Conservation (phyloP, 92 coral and sea anemone genomes). For the Phenganax marumi region DNA sequence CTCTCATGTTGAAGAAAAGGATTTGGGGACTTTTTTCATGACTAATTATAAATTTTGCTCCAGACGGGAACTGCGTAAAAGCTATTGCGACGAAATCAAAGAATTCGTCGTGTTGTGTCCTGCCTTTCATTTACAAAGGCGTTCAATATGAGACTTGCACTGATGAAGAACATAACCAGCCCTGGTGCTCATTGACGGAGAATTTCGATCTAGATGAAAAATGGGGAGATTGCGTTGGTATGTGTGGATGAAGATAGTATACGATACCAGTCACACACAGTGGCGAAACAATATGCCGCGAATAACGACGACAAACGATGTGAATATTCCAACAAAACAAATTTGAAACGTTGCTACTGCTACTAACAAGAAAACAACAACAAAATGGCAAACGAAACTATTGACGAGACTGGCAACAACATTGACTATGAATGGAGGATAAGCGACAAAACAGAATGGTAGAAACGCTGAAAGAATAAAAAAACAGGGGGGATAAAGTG, state of each 20-base stretch:
- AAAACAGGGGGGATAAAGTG: no score
- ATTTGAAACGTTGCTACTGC: no score
- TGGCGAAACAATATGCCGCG: neutral
- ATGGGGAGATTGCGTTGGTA: constrained; percentile 95
- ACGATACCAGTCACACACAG: neutral
- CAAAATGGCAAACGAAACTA: no score
- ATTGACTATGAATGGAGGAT: no score
- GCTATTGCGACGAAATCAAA: constrained; percentile 72
- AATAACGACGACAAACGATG: neutral
- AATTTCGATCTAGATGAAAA: constrained; percentile 85
- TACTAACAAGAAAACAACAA: no score
- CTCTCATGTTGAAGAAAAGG: no score
- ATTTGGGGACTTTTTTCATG: neutral
- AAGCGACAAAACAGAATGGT: no score
- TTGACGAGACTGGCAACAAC: no score
- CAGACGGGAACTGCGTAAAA: constrained; percentile 76
- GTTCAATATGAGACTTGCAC: constrained; percentile 81
- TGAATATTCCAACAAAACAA: no score
- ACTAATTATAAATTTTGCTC: neutral
- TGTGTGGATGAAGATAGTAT: constrained; percentile 11
- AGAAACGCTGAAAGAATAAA: no score
- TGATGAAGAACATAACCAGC: constrained; percentile 66
- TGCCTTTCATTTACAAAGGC: constrained; percentile 82
- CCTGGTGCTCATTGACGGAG: constrained; percentile 91
- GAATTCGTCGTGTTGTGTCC: constrained; percentile 77